These are phyloP conservation scores for Cyprinodon variegatus DNA, from an alignment of 2,113 vertebrate genomes.

Conservation along the genomic window DNA sequence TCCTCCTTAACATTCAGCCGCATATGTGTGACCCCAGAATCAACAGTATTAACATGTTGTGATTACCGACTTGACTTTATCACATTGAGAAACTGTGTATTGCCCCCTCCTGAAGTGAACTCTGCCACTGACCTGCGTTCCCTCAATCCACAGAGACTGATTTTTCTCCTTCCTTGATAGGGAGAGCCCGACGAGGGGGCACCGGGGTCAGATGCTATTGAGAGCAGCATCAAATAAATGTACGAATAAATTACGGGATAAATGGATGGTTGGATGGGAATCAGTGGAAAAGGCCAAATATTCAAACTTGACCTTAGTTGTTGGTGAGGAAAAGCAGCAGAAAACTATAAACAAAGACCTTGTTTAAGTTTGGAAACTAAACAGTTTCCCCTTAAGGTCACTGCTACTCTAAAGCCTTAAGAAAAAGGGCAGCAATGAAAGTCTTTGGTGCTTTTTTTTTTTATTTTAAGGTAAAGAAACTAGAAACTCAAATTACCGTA, in stretches of 20 bases:
- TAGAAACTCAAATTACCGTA: background rate
- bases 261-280: slow-evolving; percentile 62
- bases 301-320: slow-evolving; percentile 51
- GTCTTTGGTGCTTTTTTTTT: slow-evolving; percentile 4
- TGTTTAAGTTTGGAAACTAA: slow-evolving; percentile 28
- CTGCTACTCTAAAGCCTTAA: background rate
- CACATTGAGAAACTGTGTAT: slow-evolving; percentile 56
- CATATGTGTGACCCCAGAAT: slow-evolving; percentile 67
- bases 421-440: background rate
- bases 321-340: slow-evolving; percentile 16
- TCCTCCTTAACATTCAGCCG: slow-evolving; percentile 76
- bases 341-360: slow-evolving; percentile 22
- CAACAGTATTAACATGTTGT: slow-evolving; percentile 60
- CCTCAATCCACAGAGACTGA: slow-evolving; percentile 63
- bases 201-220: slow-evolving; percentile 72
- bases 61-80: slow-evolving; percentile 67
- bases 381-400: slow-evolving; percentile 6
- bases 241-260: slow-evolving; percentile 73
- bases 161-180: slow-evolving; percentile 58
- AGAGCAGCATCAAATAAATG: slow-evolving; percentile 72
- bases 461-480: background rate
- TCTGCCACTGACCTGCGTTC: slow-evolving; percentile 74
- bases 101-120: slow-evolving; percentile 59
- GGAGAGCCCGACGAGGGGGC: slow-evolving; percentile 64
- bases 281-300: slow-evolving; percentile 58